Evolutionary conservation across 2,113 vertebrate genomes (phyloP).

Genomic region (Melospiza georgiana): DNA sequence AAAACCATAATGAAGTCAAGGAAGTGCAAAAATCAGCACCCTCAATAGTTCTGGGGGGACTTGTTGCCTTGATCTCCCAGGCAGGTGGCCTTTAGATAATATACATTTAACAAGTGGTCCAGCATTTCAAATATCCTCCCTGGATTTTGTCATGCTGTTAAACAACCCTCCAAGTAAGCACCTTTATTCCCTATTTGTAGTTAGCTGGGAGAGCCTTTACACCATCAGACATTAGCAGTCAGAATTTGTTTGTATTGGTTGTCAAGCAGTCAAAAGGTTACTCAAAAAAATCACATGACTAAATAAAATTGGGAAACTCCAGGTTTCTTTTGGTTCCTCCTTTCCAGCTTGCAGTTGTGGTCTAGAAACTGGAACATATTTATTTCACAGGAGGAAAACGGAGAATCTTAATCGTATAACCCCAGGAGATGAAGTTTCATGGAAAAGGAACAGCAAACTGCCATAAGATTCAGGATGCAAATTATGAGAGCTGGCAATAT

Average conservation of each 20-base stretch:
- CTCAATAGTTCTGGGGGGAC: neutral
- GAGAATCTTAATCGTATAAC: constrained; percentile 3
- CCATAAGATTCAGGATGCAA: neutral
- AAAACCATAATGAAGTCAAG: constrained; percentile 47
- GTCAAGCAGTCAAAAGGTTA: neutral
- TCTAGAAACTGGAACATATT: constrained; percentile 19
- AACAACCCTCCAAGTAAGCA: neutral
- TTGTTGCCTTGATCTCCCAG: constrained; percentile 26
- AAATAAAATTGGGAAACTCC: neutral
- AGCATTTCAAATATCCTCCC: constrained; percentile 19
- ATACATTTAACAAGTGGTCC: constrained; percentile 13
- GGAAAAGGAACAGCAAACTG: constrained; percentile 7
- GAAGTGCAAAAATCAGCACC: constrained; percentile 62
- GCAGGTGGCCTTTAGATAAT: constrained; percentile 45
- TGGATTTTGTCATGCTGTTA: constrained; percentile 1
- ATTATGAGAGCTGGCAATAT: neutral
- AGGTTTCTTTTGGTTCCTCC: neutral
- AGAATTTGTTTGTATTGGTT: neutral
- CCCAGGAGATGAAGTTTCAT: neutral
- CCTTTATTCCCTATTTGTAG: neutral
- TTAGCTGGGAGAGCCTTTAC: neutral
- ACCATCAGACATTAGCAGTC: neutral
- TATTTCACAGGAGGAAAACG: constrained; percentile 10
- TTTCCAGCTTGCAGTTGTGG: neutral
- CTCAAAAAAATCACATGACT: neutral